Evolutionary conservation across 2,888 invertebrate species (phyloP), one percentile per base, ranked within the genome.

Genomic region (Noctua comes): DNA sequence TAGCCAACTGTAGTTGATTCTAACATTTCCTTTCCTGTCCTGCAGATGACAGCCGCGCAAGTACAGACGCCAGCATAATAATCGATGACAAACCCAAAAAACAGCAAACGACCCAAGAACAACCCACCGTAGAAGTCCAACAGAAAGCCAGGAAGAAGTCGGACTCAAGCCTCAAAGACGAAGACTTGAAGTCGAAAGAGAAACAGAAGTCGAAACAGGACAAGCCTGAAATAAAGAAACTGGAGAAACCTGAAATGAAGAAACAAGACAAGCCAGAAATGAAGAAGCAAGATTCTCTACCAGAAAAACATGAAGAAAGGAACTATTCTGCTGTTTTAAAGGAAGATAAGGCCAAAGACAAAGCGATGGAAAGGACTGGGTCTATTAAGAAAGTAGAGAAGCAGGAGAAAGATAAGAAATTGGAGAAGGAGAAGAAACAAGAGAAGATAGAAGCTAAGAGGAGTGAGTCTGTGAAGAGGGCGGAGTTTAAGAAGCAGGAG

Each of bases 131-230:
- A 0, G 94, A 93, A 62, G 80, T 89, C 11, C 93, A 92, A 69
- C 91, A 91, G 0, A 96, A 96, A 85, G 83, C 93, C 2, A 91
- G 96, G 48, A 96, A 96, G 89, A 96, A 96, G 81, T 95, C 96
- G 0, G 96, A 97, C 88, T 93, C 96, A 1, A 95, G 95, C 76
- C 90, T 95, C 64, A 96, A 96, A 88, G 96, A 96, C 7, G 96
- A 97, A 80, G 95, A 96, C 21, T 40, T 88, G 4, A 96, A 95
- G 89, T 66, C 83, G 1, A 95, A 94, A 85, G 93, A 94, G 16
- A 94, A 94, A 86, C 93, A 93, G 3, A 93, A 93, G 62, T 57
- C 70, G 10, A 88, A 93, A 89, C 77, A 76, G 76, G 79, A 76
- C 5, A 76, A 73, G 1, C 66, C 72, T 1, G 72, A 71, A 71